A percentile compares a stretch with the other conserved stretches of the same genome.
These are phyloP conservation scores for Cheumatopsyche charites DNA, from an alignment of 1,140 invertebrate species.

Conservation along the genomic window DNA sequence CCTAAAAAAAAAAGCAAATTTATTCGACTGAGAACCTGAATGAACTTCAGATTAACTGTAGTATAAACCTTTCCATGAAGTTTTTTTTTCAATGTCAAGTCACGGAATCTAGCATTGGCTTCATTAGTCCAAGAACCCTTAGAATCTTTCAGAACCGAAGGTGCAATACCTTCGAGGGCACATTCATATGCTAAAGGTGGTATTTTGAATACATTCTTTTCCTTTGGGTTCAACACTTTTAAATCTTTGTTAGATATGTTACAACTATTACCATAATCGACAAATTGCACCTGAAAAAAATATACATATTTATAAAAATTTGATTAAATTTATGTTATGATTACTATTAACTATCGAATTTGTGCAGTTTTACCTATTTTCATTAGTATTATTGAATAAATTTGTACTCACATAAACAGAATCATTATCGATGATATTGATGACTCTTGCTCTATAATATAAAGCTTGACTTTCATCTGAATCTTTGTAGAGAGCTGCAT, in stretches of 20 bases:
- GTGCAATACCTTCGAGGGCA: constrained; percentile 69
- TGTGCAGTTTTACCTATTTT: too few relatives aligned
- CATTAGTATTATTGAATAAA: too few relatives aligned
- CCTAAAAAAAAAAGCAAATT: constrained; percentile 56
- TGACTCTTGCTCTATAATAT: constrained; percentile 52
- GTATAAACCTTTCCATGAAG: constrained; percentile 57
- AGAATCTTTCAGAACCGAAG: constrained; percentile 63
- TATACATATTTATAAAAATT: neutral
- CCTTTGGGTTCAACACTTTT: constrained; percentile 47
- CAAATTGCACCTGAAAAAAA: constrained; percentile 67
- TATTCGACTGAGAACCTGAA: neutral
- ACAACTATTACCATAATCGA: constrained; percentile 78
- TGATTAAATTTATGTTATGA: neutral
- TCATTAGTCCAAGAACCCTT: constrained; percentile 66
- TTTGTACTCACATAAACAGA: too few relatives aligned
- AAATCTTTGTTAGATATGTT: constrained; percentile 49
- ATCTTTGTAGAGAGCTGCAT: constrained; percentile 32
- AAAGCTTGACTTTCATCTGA: neutral
- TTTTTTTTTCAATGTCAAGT: constrained; percentile 50
- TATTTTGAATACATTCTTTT: constrained; percentile 46
- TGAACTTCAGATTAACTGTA: too few relatives aligned
- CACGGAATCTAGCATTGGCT: constrained; percentile 62
- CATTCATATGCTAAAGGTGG: constrained; percentile 75
- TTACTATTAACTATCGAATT: neutral
- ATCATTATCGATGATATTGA: too few relatives aligned